Conservation (phyloP, 2,113 vertebrate species). For the Natator depressus region DNA sequence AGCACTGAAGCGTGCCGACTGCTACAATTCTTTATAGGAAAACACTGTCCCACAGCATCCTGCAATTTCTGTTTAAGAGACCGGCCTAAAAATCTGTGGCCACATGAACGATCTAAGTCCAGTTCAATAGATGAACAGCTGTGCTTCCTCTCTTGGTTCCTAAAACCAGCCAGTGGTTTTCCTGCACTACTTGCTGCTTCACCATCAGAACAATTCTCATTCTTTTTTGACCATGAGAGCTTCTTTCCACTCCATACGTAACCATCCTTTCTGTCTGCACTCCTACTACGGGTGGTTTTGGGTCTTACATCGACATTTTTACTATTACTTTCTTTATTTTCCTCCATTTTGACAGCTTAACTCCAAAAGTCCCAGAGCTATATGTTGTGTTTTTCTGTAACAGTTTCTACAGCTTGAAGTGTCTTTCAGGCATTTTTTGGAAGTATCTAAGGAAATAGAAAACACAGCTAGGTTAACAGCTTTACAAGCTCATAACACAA, state of each 20-base stretch:
- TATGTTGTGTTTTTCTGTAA: not conserved
- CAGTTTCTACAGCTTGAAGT: constrained; percentile 51
- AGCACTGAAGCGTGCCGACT: constrained; percentile 84
- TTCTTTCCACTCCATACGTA: constrained; percentile 94
- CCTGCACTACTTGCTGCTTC: constrained; percentile 70
- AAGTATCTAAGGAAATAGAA: constrained; percentile 57
- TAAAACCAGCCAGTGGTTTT: constrained; percentile 77
- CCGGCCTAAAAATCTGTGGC: constrained; percentile 87
- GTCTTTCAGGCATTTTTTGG: constrained; percentile 67
- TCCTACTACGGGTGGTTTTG: constrained; percentile 92
- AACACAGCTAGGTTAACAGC: not conserved
- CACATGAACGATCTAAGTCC: constrained; percentile 84
- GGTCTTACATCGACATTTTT: constrained; percentile 87
- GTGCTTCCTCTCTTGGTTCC: constrained; percentile 88
- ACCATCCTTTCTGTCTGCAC: constrained; percentile 89
- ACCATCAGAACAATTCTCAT: constrained; percentile 75
- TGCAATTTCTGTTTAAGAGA: constrained; percentile 96
- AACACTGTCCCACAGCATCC: constrained; percentile 95
- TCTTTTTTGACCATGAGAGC: constrained; percentile 86
- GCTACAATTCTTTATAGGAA: constrained; percentile 90
- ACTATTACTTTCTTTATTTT: constrained; percentile 81
- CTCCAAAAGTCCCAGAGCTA: constrained; percentile 54
- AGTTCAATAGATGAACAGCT: constrained; percentile 86
- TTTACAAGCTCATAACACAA: accelerated
- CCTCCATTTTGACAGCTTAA: constrained; percentile 77